Base-by-base conservation (phyloP, 2,888 invertebrate species). In the Xanthia togata region DNA sequence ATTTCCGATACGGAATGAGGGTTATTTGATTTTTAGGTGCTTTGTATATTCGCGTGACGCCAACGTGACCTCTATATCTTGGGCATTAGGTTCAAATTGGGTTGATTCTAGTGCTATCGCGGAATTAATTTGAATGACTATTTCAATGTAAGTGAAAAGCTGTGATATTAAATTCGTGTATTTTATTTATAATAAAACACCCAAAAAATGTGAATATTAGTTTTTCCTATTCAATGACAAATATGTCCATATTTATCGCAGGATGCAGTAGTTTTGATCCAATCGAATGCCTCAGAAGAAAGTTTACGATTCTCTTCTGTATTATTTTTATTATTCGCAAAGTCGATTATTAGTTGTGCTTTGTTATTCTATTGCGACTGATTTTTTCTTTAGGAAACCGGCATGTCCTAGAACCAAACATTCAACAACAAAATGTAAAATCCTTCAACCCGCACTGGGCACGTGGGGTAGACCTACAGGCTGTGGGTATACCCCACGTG, bases 21-120 rank as follows among this genome's bases (percentile, higher is more conserved):
- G 41, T 41, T 38, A 65, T 76, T 75, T 57, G 47, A n/a, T 64
- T 68, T 78, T 73, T 69, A 6, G 11, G 35, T 44, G 31, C 8
- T 44, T 44, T 44, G 55, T 38, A 44, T 35, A 60, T 14, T 47
- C 14, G 2, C 14, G 59, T 70, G 20, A 41, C 0, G 20, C n/a
- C 8, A 50, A n/a, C 4, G 9, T 64, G 20, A 31, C 5, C 14
- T 57, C 12, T 50, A 12, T n/a, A 3, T 17, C 26, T 47, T 3
- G n/a, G 12, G 12, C 8, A n/a, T 12, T 50, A 41, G 20, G n/a
- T 57, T 57, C 1, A 35, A 26, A 31, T 62, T 47, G 14, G 38
- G 44, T 44, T 75, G 53, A 0, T 31, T 17, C 17, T 35, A 31
- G 5, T 8, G 5, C 17, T 53, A 44, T 47, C 6, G 6, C 8